These are phyloP conservation scores for Platycercus adscitus DNA, from an alignment of 2,113 vertebrate genomes.

Conservation along the genomic window DNA sequence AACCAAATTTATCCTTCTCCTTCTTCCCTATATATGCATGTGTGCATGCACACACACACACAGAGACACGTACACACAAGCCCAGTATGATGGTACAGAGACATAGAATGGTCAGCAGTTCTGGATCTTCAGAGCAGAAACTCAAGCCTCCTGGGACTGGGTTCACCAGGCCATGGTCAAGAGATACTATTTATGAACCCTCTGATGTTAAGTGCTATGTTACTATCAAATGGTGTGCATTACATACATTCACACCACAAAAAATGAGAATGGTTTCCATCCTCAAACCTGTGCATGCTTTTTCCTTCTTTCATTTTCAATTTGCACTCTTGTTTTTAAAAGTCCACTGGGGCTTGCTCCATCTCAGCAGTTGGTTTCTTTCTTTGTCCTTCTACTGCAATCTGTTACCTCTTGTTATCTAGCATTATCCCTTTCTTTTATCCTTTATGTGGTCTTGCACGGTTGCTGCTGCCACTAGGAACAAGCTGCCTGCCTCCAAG, in stretches of 20 bases:
- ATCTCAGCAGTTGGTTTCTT: constrained; percentile 47
- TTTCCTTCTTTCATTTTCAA: constrained; percentile 42
- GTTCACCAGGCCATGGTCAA: not conserved
- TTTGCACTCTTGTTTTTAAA: constrained; percentile 31
- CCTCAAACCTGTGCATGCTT: not conserved
- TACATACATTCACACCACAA: not conserved
- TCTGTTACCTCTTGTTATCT: constrained; percentile 58
- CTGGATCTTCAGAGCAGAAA: not conserved
- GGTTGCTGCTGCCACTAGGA: constrained; percentile 7
- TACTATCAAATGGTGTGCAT: not conserved
- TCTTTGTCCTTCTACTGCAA: constrained; percentile 44
- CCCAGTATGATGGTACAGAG: not conserved
- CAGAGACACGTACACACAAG: accelerated
- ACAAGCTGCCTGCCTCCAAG: constrained; percentile 6
- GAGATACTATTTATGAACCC: not conserved
- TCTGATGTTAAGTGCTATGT: not conserved
- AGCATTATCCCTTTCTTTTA: constrained; percentile 21
- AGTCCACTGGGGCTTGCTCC: constrained; percentile 40
- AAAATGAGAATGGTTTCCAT: not conserved
- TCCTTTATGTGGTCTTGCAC: constrained; percentile 21
- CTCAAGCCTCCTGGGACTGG: not conserved
- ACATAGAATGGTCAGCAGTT: not conserved
- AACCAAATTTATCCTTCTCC: not conserved
- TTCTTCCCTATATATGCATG: not conserved
- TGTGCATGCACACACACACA: not conserved